Percentiles rank a stretch among this genome's conserved stretches.
phyloP scores from a whole-genome alignment of 2,888 invertebrate species.

The Leucoptera coffeella region DNA sequence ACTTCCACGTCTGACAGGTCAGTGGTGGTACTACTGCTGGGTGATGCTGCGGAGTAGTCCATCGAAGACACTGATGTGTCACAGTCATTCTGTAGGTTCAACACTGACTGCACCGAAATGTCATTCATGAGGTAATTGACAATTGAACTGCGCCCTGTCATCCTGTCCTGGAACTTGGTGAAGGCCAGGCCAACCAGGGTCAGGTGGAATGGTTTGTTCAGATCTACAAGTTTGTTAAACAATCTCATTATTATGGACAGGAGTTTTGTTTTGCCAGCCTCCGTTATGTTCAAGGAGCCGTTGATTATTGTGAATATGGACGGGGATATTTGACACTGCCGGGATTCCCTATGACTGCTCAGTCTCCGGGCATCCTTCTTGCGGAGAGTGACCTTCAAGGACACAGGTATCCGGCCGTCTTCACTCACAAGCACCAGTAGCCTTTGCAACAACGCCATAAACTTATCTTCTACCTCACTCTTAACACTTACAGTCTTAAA shows the following conservation, averaged over 20 bases:
- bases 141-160: slow-evolving; percentile 64
- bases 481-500: slow-evolving; percentile 67
- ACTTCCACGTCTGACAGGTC: slow-evolving; percentile 63
- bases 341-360: slow-evolving; percentile 66
- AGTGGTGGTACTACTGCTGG: slow-evolving; percentile 43
- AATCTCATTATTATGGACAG: slow-evolving; percentile 66
- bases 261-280: slow-evolving; percentile 58
- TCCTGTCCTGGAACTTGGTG: slow-evolving; percentile 71
- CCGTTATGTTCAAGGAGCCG: slow-evolving; percentile 40
- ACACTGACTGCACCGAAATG: slow-evolving; percentile 71
- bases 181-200: slow-evolving; percentile 76
- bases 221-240: slow-evolving; percentile 67
- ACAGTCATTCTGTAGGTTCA: slow-evolving; percentile 56
- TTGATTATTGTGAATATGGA: slow-evolving; percentile 53
- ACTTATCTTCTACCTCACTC: slow-evolving; percentile 68
- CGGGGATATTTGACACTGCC: slow-evolving; percentile 67
- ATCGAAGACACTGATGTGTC: slow-evolving; percentile 37
- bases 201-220: slow-evolving; percentile 70
- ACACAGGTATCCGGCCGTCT: slow-evolving; percentile 73
- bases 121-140: slow-evolving; percentile 71
- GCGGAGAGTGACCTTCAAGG: slow-evolving; percentile 67
- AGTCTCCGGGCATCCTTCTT: slow-evolving; percentile 64
- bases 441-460: slow-evolving; percentile 61
- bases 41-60: slow-evolving; percentile 43
- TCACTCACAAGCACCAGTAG: slow-evolving; percentile 66